These are phyloP conservation scores for Neodontobutis hainanensis DNA, from an alignment of 2,113 vertebrate genomes.

Conservation along the genomic window DNA sequence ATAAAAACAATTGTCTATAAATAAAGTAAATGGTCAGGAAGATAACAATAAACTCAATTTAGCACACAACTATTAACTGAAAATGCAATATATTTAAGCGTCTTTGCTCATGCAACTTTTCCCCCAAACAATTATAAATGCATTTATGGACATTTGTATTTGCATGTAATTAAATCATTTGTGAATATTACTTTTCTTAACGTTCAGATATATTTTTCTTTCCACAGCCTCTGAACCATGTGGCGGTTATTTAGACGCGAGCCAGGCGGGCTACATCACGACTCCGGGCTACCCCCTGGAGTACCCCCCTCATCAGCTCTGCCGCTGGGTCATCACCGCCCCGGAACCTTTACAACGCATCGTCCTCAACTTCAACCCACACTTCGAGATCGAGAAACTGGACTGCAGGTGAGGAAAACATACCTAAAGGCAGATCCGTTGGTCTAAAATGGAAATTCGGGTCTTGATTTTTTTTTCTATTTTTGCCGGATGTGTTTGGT, in stretches of 20 bases:
- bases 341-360: conserved; percentile 94
- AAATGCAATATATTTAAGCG: no score
- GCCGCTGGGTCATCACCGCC: conserved; percentile 92
- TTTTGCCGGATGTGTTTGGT: conserved; percentile 28
- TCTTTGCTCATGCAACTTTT: no score
- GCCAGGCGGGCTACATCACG: conserved; percentile 94
- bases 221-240: conserved; percentile 78
- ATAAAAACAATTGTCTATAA: no score
- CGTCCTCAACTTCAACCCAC: conserved; percentile 98
- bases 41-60: no score
- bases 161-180: not conserved
- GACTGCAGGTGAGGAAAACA: conserved; percentile 89
- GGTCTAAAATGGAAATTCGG: not conserved
- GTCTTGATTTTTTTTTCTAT: not conserved
- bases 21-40: no score
- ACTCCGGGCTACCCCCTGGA: conserved; percentile 97
- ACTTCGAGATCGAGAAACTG: conserved; percentile 97
- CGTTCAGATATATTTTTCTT: not conserved
- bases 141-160: no score
- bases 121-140: no score
- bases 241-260: conserved; percentile 90
- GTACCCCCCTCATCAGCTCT: conserved; percentile 96
- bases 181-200: not conserved
- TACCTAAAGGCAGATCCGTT: not conserved
- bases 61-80: no score